Evolutionary conservation across 2,888 invertebrate genomes (phyloP), one percentile per base, ranked within the genome.

Genomic region (Sesamia inferens): DNA sequence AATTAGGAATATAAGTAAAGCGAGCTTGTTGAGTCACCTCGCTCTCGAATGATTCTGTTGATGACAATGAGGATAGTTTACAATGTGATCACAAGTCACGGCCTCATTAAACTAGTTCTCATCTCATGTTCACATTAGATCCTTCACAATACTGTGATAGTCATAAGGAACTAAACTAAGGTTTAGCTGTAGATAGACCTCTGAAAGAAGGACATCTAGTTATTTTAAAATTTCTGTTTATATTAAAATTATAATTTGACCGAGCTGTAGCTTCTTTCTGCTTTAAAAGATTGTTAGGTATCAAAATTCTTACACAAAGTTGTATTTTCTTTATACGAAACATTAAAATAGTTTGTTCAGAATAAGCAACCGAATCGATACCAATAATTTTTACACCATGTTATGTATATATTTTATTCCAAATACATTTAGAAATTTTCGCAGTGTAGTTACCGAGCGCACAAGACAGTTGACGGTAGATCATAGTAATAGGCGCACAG

Each of bases 31-130:
- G 76, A 74, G 66, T 83, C 74, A 82, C 54, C n/a, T 73, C 68
- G 72, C 73, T 79, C 76, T 59, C 62, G 42, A 74, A 76, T 82
- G 63, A 71, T 73, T 59, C 55, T 22, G 63, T 61, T 81, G 74
- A 72, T 83, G 70, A 77, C 83, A 80, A 83, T 77, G 63, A 81
- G 79, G 70, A 72, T 80, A 62, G 71, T 72, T 77, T 66, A 77
- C 73, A 65, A 11, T 68, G 47, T 68, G 77, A 77, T 83, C 76
- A 74, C 74, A 54, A 77, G 71, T 82, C 81, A 80, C 44, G 83
- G 76, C 67, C 76, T 79, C 80, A 74, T 71, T 74, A 44, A 71
- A 78, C 66, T 63, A 71, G 63, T 54, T 61, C 63, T 57, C 71
- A 61, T 74, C 71, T 76, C 76, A 64, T 79, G 61, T 73, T 78